Evolutionary conservation across 2,797 vertebrate species (phyloP), one percentile per base, ranked within the genome.

Genomic region (Xenops minutus): DNA sequence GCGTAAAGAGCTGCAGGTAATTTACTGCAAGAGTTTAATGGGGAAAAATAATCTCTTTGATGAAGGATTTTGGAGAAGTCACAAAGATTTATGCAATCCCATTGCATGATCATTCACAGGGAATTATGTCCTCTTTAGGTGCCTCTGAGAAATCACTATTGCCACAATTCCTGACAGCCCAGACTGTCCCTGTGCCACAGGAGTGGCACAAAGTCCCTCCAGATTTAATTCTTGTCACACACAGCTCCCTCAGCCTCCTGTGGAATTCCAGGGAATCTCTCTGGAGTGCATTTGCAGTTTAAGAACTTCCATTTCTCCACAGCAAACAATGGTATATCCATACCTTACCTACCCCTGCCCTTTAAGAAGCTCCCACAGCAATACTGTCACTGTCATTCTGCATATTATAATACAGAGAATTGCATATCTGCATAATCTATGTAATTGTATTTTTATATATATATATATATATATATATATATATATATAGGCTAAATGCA

Each of bases 311-410:
- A 3, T 34, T 54, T 52, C 34, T 39, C 46, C 63, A 7, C 14
- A 12, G 64, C 11, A 32, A 22, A 43, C 0, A 11, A 3, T 1
- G 7, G 2, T 18, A 55, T 2, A 4, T 24, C 30, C n/a, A 8
- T 2, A 7, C 27, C 22, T 54, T 10, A 8, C 1, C 14, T 2
- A 32, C 20, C 12, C 0, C 3, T 6, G 48, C 26, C 8, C n/a
- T 52, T 39, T 1, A 4, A 29, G 54, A 39, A 17, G 26, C 63
- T 51, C 68, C 16, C 14, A 0, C 24, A 29, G 23, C 37, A 21
- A 11, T 1, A 6, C 23, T 0, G 2, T 6, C 9, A 18, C 51
- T 26, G 39, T 2, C 14, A 10, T 26, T 41, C 9, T 74, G 27
- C 27, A 37, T 2, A 7, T 39, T 54, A 5, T 23, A n/a, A 20